These are phyloP conservation scores for Buphagus erythrorhynchus DNA, from an alignment of 2,797 vertebrate genomes.

Conservation along the genomic window DNA sequence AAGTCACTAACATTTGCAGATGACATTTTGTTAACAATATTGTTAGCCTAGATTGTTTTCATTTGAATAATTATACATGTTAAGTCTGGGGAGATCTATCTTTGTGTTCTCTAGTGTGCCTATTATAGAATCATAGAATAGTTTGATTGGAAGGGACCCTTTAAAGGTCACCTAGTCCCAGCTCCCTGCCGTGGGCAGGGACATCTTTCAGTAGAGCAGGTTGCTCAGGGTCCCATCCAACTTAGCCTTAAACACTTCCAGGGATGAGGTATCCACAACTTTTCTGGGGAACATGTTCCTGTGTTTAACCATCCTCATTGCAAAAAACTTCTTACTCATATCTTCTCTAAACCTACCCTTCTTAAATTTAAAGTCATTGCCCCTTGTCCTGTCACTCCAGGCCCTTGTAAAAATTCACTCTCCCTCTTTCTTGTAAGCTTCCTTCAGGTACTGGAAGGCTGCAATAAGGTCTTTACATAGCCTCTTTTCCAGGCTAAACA, in stretches of 20 bases:
- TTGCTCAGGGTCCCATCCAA: background rate
- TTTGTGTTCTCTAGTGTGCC: background rate
- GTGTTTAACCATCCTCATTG: background rate
- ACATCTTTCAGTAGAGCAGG: background rate
- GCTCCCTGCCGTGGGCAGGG: background rate
- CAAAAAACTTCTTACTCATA: background rate
- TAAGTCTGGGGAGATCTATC: background rate
- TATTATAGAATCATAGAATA: background rate
- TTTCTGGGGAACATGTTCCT: background rate
- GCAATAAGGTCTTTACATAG: background rate
- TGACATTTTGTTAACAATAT: background rate
- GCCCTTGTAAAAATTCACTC: background rate
- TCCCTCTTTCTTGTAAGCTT: background rate
- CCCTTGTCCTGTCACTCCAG: background rate
- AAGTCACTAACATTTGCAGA: background rate
- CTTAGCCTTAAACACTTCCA: background rate
- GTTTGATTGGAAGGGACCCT: background rate
- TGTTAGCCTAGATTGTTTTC: background rate
- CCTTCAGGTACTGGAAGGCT: background rate
- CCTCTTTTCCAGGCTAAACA: background rate
- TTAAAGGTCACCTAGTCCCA: background rate
- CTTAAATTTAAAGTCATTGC: background rate
- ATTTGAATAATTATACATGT: background rate
- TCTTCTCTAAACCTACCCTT: background rate
- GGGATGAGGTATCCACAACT: background rate